Conservation (phyloP, 2,888 invertebrate genomes). For the Lumbricus terrestris region DNA sequence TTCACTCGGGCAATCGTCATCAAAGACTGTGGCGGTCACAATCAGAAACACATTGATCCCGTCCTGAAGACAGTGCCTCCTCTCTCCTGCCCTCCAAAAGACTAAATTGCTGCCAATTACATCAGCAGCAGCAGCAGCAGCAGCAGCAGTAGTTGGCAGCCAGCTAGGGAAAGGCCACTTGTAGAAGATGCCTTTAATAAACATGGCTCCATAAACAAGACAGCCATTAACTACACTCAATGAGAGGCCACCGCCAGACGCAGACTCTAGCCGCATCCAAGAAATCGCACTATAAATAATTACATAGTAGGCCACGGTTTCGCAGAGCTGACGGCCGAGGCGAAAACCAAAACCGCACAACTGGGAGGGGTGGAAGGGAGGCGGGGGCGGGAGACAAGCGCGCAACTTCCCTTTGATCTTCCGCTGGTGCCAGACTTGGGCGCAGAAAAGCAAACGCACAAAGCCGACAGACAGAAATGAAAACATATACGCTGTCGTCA, state of each 20-base stretch:
- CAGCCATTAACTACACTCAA: not conserved
- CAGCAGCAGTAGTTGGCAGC: not conserved
- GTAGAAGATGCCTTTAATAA: not conserved
- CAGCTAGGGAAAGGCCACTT: not conserved
- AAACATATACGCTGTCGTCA: not conserved
- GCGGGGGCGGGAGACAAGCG: too few species aligned
- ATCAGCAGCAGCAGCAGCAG: not conserved
- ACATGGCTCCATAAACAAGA: constrained; percentile 3
- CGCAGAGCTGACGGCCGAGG: not conserved
- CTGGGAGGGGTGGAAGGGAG: too few species aligned
- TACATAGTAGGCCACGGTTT: not conserved
- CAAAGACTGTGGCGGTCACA: not conserved
- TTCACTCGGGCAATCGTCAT: not conserved
- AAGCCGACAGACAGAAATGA: not conserved
- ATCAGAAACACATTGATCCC: not conserved
- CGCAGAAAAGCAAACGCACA: not conserved
- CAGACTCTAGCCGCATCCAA: not conserved
- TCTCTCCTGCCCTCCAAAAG: not conserved
- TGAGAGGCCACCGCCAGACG: not conserved
- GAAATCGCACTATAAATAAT: not conserved
- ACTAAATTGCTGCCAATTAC: not conserved
- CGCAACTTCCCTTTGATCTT: not conserved
- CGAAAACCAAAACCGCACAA: not conserved
- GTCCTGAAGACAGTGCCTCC: not conserved
- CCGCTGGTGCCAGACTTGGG: not conserved